These are phyloP conservation scores for Melanargia galathea DNA, from an alignment of 2,888 invertebrate species.

Conservation along the genomic window DNA sequence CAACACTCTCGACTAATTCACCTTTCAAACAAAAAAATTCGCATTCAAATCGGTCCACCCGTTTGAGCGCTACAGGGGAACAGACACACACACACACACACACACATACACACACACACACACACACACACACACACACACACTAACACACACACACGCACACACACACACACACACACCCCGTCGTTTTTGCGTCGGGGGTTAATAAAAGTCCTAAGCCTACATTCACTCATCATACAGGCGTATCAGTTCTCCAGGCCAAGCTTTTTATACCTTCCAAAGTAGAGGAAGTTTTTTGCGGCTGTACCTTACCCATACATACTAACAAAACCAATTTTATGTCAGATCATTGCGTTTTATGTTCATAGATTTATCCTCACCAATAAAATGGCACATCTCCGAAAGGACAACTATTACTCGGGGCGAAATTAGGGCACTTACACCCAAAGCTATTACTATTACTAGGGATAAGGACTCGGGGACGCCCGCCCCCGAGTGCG, in stretches of 20 bases:
- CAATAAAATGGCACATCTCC: constrained; percentile 22
- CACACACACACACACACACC: no score
- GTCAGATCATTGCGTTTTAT: constrained; percentile 23
- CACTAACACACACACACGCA: no score
- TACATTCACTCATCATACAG: neutral
- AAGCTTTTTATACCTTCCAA: neutral
- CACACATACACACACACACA: no score
- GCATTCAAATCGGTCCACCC: no score
- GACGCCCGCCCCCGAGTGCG: constrained; percentile 14
- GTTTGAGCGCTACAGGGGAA: no score
- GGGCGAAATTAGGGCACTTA: constrained; percentile 26
- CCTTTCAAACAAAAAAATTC: no score
- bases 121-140: no score
- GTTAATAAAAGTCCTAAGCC: neutral
- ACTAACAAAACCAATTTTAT: constrained; percentile 23
- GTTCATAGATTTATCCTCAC: constrained; percentile 22
- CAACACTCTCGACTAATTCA: no score
- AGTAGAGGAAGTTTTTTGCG: constrained; percentile 8
- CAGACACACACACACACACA: no score
- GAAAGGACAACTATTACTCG: constrained; percentile 24
- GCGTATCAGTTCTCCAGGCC: neutral
- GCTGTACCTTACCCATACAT: no score
- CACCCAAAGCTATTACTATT: constrained; percentile 25
- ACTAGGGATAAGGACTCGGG: constrained; percentile 23
- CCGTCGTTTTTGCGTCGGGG: no score